Evolutionary conservation across 1,140 invertebrate genomes (phyloP), one percentile per base, ranked within the genome.

Genomic region (Pemphigus obesinymphae): DNA sequence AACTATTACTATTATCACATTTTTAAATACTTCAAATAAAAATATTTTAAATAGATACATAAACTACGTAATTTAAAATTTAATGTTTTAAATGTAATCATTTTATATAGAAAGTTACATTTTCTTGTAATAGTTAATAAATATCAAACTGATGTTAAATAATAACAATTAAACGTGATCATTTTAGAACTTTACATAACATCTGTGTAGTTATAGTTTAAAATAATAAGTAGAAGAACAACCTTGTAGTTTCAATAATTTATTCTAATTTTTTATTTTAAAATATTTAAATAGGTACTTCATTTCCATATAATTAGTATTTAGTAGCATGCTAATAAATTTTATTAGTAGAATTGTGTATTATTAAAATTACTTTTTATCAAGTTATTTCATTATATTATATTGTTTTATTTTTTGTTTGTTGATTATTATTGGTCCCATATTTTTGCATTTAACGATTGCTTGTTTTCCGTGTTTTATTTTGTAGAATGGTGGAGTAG

Each of bases 381-480:
- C 11, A 0, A 43, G 3, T 55, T 55, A 26, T 78, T 20, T 43
- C 8, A 50, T 73, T 50, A n/a, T 78, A n/a, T 75, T 45, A 31
- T 80, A 43, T 43, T 80, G 17, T 78, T 76, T 61, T 78, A n/a
- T 61, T 26, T 68, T 45, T 3, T 7, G 17, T 63, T 31, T 61
- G 13, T 72, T 48, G n/a, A 29, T 43, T 72, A 20, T 26, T 40
- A 23, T 73, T 73, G 26, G 76, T 61, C 55, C 76, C 76, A 61
- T 63, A n/a, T 50, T 66, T 80, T 80, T 58, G 76, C 55, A 80
- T 80, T 61, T 80, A 80, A 80, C 23, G 23, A 63, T 80, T 40
- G 76, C 76, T 80, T 80, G 76, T 80, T 80, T 80, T 80, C 53
- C 34, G 76, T 80, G 34, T 80, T 80, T 80, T 80, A 43, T 80